These are phyloP conservation scores for Pilophorus perplexus DNA, from an alignment of 2,888 invertebrate species.

Conservation along the genomic window DNA sequence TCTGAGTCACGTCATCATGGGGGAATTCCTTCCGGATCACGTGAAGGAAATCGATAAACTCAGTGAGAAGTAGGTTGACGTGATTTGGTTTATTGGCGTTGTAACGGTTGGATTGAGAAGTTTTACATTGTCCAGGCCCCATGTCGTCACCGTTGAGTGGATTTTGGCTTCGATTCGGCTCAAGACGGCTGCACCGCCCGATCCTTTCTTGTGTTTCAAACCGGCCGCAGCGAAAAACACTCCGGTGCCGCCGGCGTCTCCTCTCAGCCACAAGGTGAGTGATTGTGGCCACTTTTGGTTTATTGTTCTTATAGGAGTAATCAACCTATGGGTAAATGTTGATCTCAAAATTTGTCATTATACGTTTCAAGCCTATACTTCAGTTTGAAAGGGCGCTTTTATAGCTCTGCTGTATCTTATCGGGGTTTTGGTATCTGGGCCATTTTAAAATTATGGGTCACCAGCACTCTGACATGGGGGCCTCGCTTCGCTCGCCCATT, in stretches of 20 bases:
- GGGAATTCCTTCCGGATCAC: conserved; percentile 53
- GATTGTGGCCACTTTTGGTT: too few species aligned
- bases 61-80: conserved; percentile 10
- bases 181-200: conserved; percentile 60
- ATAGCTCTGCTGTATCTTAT: too few species aligned
- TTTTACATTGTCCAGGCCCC: conserved; percentile 54
- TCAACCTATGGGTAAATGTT: too few species aligned
- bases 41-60: conserved; percentile 28
- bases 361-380: too few species aligned
- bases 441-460: too few species aligned
- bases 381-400: too few species aligned
- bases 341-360: too few species aligned
- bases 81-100: not conserved
- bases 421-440: too few species aligned
- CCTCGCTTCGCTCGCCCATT: too few species aligned
- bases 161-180: conserved; percentile 68
- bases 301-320: too few species aligned
- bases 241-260: conserved; percentile 54
- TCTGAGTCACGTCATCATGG: conserved; percentile 77
- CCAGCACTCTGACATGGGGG: too few species aligned
- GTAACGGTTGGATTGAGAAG: not conserved
- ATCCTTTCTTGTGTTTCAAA: conserved; percentile 51
- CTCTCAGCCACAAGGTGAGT: conserved; percentile 61
- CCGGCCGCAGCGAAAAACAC: conserved; percentile 15
- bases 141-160: conserved; percentile 71